Evolutionary conservation across 1,140 invertebrate genomes (phyloP).

Genomic region (Lepidurus apus): DNA sequence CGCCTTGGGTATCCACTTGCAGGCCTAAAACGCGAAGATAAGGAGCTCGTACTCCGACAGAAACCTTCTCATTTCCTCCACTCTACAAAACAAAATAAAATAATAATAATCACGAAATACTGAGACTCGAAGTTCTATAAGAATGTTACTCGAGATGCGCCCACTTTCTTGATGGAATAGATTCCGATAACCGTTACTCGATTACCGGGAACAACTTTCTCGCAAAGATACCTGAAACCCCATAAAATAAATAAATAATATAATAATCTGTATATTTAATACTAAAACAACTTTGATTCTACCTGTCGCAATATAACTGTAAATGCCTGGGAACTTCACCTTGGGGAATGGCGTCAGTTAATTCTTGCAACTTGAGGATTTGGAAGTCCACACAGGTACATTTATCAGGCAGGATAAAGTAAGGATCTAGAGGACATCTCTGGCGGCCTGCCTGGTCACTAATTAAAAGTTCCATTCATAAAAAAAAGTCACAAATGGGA

Average conservation of each 20-base stretch:
- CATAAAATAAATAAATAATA: not conserved
- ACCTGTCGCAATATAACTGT: constrained; percentile 88
- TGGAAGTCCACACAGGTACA: constrained; percentile 94
- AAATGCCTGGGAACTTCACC: constrained; percentile 98
- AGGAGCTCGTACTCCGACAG: constrained; percentile 85
- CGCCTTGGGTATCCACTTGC: constrained; percentile 72
- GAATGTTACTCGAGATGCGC: constrained; percentile 52
- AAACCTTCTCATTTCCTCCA: constrained; percentile 71
- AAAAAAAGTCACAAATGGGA: not conserved
- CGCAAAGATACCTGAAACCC: constrained; percentile 70
- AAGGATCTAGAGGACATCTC: constrained; percentile 96
- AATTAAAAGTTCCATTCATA: constrained; percentile 46
- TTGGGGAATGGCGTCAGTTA: constrained; percentile 92
- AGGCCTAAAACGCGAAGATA: constrained; percentile 94
- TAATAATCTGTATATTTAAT: not conserved
- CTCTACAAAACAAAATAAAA: constrained; percentile 44
- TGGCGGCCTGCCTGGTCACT: constrained; percentile 77
- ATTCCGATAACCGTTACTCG: constrained; percentile 89
- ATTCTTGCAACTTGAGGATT: constrained; percentile 71
- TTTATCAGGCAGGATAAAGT: constrained; percentile 95
- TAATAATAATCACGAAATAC: constrained; percentile 27
- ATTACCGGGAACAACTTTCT: constrained; percentile 93
- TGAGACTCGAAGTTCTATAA: constrained; percentile 32
- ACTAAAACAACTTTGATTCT: constrained; percentile 30
- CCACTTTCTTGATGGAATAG: constrained; percentile 91